These are phyloP conservation scores for Pentalonia nigronervosa DNA, from an alignment of 1,140 invertebrate species.

Conservation along the genomic window DNA sequence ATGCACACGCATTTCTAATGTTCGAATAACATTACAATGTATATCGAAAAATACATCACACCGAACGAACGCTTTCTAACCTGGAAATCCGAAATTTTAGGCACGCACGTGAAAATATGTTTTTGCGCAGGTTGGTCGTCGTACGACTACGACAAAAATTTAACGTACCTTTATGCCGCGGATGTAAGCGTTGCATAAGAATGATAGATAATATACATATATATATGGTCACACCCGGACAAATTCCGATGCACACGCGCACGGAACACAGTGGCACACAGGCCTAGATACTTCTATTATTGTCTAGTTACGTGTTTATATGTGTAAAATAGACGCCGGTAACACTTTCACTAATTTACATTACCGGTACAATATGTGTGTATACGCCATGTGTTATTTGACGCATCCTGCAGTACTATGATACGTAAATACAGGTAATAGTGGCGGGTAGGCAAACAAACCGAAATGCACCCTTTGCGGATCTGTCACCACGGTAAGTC, in stretches of 20 bases:
- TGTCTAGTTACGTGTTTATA: slow-evolving; percentile 4
- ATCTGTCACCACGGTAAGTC: background rate
- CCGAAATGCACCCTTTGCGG: background rate
- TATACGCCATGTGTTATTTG: background rate
- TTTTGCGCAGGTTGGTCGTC: slow-evolving; percentile 8
- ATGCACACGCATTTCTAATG: background rate
- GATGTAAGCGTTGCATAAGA: slow-evolving; percentile 32
- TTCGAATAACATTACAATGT: background rate
- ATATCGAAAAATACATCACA: background rate
- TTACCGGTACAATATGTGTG: background rate
- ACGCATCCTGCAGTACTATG: background rate
- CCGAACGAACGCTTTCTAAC: slow-evolving; percentile 3
- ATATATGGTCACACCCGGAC: slow-evolving; percentile 39
- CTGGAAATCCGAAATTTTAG: slow-evolving; percentile 35
- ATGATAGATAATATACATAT: background rate
- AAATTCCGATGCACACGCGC: slow-evolving; percentile 15
- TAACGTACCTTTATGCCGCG: too few species aligned
- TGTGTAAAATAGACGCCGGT: background rate
- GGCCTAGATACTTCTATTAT: slow-evolving; percentile 42
- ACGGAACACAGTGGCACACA: slow-evolving; percentile 10
- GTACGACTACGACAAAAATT: background rate
- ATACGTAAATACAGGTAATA: too few species aligned
- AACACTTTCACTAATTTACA: slow-evolving; percentile 56
- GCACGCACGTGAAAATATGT: slow-evolving; percentile 1
- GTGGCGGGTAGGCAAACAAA: background rate